Evolutionary conservation across 2,113 vertebrate genomes (phyloP), one percentile per base, ranked within the genome.

Genomic region (Eptatretus burgeri): DNA sequence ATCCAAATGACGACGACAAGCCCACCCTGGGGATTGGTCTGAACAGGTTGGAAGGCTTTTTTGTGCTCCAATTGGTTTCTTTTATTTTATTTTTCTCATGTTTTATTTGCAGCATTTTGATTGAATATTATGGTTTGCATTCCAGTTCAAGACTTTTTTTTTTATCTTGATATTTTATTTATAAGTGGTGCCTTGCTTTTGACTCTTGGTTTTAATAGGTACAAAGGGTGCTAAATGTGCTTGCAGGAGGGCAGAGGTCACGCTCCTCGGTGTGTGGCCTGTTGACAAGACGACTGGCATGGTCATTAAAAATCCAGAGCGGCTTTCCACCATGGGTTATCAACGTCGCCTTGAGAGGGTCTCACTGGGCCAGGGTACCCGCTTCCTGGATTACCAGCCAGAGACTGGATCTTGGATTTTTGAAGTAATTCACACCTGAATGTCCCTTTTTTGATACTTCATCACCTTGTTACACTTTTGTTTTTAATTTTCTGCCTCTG

Each of bases 391-490:
- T 51, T 98, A 98, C 68, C 72, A 88, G 2, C 78, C 84, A 0
- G 89, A 98, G 74, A 98, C 82, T 0, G 91, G 91, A 1, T 95
- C 91, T 63, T 96, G 91, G 91, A 82, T 96, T 1, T 95, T 96
- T 60, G 83, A 86, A 83, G 91, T 84, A 74, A 71, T 60, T 18
- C 1, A 3, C 60, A 17, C 56, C 56, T 20, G n/a, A 17, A 11
- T 60, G 56, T 60, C 56, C 14, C 19, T n/a, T 13, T 20, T 60
- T 60, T 60, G 56, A 10, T 60, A 60, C 56, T 41, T 41, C 27
- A 3, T 41, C 27, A 41, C 27, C 3, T 41, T 41, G 27, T 41
- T 41, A 5, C 27, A 41, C 7, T 41, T 41, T 41, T 41, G 27
- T 41, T 41, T 41, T 41, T 41, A 41, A 41, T 41, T 41, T 41